These are phyloP conservation scores for Trissonchulus sp. DNA, from an alignment of 2,888 invertebrate genomes.

Conservation along the genomic window DNA sequence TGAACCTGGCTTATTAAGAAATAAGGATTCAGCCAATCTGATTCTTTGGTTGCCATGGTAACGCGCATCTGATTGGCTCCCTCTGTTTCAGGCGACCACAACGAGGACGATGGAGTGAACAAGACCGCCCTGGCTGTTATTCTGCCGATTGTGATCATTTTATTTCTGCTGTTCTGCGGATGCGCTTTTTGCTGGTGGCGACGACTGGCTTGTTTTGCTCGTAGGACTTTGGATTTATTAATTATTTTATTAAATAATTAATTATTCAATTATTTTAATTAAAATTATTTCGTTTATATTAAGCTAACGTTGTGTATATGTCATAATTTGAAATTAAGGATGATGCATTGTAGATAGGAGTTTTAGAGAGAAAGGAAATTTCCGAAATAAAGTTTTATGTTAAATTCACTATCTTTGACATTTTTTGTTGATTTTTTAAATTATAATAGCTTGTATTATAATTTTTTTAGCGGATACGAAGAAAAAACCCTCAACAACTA, in stretches of 20 bases:
- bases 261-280: background rate
- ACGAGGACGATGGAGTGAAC: background rate
- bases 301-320: background rate
- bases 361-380: too few species aligned
- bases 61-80: too few species aligned
- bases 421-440: too few species aligned
- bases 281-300: background rate
- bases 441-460: background rate
- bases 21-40: too few species aligned
- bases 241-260: background rate
- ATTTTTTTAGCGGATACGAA: too few species aligned
- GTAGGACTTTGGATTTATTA: conserved; percentile 18
- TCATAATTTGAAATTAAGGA: conserved; percentile 1
- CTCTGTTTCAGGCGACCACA: background rate
- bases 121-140: background rate
- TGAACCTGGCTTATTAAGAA: too few species aligned
- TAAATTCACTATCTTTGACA: too few species aligned
- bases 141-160: background rate
- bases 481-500: background rate
- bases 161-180: conserved; percentile 1
- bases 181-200: conserved; percentile 24
- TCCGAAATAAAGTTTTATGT: too few species aligned
- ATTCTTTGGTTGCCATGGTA: too few species aligned
- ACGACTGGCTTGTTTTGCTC: conserved; percentile 22
- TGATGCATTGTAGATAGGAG: too few species aligned